Conservation (phyloP, 2,888 invertebrate species). For the Drosophila anceps region DNA sequence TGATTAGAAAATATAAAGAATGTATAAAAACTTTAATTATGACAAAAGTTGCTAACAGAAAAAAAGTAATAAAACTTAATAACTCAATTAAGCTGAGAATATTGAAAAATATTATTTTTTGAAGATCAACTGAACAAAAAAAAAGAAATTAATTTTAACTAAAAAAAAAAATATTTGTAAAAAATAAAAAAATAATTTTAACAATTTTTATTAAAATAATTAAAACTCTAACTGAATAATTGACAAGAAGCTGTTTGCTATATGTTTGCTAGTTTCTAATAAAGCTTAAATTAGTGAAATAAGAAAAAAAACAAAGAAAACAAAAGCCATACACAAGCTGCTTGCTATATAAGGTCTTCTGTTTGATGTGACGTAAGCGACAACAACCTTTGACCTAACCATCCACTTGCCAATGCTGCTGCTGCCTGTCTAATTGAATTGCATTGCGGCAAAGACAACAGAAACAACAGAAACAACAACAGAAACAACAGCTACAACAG, state of each 20-base stretch:
- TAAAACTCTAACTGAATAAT: no score
- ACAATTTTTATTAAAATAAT: no score
- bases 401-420: slow-evolving; percentile 17
- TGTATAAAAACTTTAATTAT: not conserved
- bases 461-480: slow-evolving; percentile 11
- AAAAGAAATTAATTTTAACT: not conserved
- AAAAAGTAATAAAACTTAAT: not conserved
- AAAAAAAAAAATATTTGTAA: not conserved
- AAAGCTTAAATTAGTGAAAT: not conserved
- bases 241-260: not conserved
- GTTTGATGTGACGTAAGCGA: slow-evolving; percentile 9
- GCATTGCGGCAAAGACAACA: slow-evolving; percentile 46
- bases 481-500: no score
- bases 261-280: not conserved
- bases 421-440: slow-evolving; percentile 60
- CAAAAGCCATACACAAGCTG: not conserved
- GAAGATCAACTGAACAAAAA: not conserved
- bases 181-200: no score
- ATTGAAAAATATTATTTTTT: not conserved
- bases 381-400: slow-evolving; percentile 40
- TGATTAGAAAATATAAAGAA: not conserved
- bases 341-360: slow-evolving; percentile 7
- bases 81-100: not conserved
- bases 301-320: not conserved
- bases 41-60: not conserved